These are phyloP conservation scores for human DNA, from an alignment of 2,113 vertebrate genomes.

Conservation along the genomic window GRCh38 chr20:54740001-54740500, in stretches of 20 bases:
- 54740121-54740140: background rate
- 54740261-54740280: too few species aligned
- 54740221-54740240: background rate
- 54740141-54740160: background rate
- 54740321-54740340: too few species aligned
- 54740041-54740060: fast-evolving
- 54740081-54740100: background rate
- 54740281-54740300: too few species aligned
- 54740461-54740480: too few species aligned
- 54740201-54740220: background rate
- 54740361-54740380: too few species aligned
- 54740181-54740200: background rate
- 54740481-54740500: background rate
- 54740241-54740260: too few species aligned
- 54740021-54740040: background rate
- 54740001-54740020: background rate
- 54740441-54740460: too few species aligned
- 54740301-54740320: too few species aligned
- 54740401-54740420: too few species aligned
- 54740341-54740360: too few species aligned
- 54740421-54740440: too few species aligned
- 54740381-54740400: too few species aligned
- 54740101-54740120: background rate
- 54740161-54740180: background rate
- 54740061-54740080: background rate